Percentiles rank a stretch among this genome's conserved stretches.
Conservation (phyloP, 2,888 invertebrate species). For the Eutolmus rufibarbis region DNA sequence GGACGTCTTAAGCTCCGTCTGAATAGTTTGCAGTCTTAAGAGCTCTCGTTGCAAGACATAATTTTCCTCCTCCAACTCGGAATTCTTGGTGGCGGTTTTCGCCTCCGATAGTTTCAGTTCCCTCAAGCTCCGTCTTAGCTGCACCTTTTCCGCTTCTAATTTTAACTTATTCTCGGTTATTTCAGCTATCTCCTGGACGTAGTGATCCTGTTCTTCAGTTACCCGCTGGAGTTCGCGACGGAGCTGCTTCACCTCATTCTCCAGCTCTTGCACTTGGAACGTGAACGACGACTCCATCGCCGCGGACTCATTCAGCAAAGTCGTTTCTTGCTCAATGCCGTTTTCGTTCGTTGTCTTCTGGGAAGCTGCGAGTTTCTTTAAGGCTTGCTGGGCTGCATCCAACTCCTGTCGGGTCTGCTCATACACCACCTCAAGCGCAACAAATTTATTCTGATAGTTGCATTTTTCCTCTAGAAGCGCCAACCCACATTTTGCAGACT, state of each 20-base stretch:
- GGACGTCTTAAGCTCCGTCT: neutral
- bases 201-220: neutral
- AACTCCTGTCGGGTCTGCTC: conserved; percentile 92
- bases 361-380: neutral
- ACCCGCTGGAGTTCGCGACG: neutral
- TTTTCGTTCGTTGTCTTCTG: neutral
- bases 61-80: conserved; percentile 1
- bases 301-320: neutral
- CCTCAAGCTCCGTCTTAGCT: neutral
- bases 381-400: conserved; percentile 91
- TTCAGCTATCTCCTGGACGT: neutral
- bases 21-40: neutral
- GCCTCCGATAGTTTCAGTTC: neutral
- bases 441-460: conserved; percentile 81
- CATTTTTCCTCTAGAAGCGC: conserved; percentile 94
- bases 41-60: neutral
- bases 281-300: neutral
- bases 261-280: neutral
- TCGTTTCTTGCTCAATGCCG: neutral
- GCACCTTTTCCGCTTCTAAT: neutral
- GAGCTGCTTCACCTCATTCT: neutral
- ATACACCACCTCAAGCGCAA: conserved; percentile 88
- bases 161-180: neutral
- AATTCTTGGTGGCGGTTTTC: neutral
- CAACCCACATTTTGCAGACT: conserved; percentile 96